Evolutionary conservation across 2,888 invertebrate genomes (phyloP).

Genomic region (Volucella bombylans): DNA sequence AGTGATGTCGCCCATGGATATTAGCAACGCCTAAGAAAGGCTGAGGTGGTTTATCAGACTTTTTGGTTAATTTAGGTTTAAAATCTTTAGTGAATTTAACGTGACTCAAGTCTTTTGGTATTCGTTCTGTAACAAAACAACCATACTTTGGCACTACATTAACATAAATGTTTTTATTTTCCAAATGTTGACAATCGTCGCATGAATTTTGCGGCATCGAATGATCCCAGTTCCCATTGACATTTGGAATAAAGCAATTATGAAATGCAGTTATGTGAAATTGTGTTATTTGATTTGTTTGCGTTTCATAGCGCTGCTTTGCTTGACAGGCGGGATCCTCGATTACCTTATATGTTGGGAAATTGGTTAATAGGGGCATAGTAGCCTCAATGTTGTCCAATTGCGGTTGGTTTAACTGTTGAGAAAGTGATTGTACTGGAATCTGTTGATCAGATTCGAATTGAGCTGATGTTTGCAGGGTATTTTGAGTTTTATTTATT

Average conservation of each 20-base stretch:
- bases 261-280: slow-evolving; percentile 85
- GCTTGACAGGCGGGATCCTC: slow-evolving; percentile 80
- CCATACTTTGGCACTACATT: slow-evolving; percentile 81
- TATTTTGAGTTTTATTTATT: slow-evolving; percentile 6
- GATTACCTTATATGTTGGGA: slow-evolving; percentile 76
- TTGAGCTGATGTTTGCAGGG: slow-evolving; percentile 7
- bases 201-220: slow-evolving; percentile 71
- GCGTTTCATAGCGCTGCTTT: slow-evolving; percentile 78
- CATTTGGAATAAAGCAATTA: slow-evolving; percentile 84
- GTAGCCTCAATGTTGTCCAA: slow-evolving; percentile 25
- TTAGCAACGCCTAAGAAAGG: slow-evolving; percentile 79
- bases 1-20: slow-evolving; percentile 49
- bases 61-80: slow-evolving; percentile 69
- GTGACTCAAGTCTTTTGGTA: slow-evolving; percentile 79
- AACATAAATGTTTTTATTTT: slow-evolving; percentile 73
- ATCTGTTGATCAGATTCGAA: slow-evolving; percentile 10
- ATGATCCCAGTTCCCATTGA: slow-evolving; percentile 85
- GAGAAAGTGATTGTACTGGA: neutral
- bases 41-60: slow-evolving; percentile 69
- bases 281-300: slow-evolving; percentile 80
- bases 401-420: slow-evolving; percentile 13
- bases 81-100: slow-evolving; percentile 75
- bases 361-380: slow-evolving; percentile 16
- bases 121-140: slow-evolving; percentile 78
- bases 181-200: slow-evolving; percentile 7